These are phyloP conservation scores for Apodemia zela DNA, from an alignment of 2,888 invertebrate genomes.

Conservation along the genomic window DNA sequence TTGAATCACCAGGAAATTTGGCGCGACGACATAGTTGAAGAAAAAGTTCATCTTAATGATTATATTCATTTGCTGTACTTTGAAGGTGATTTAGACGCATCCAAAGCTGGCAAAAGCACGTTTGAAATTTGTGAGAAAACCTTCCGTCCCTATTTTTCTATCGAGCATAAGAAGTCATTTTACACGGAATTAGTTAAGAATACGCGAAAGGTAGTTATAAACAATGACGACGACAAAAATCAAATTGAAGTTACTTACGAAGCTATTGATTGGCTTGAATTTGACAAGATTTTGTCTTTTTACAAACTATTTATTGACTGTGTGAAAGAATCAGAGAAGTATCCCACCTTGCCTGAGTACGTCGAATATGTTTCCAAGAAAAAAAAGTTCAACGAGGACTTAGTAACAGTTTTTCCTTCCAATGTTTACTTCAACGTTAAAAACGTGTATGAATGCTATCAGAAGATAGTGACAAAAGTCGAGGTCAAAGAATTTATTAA, in stretches of 20 bases:
- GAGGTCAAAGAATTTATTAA: slow-evolving; percentile 31
- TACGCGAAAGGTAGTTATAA: slow-evolving; percentile 35
- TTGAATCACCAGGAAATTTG: slow-evolving; percentile 40
- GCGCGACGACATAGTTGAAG: slow-evolving; percentile 31
- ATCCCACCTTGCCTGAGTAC: slow-evolving; percentile 30
- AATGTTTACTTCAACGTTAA: slow-evolving; percentile 22
- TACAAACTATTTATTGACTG: slow-evolving; percentile 33
- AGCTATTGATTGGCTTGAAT: slow-evolving; percentile 33
- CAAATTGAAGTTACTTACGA: slow-evolving; percentile 32
- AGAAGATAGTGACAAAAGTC: slow-evolving; percentile 26
- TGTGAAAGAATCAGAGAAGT: slow-evolving; percentile 28
- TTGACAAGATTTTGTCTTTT: slow-evolving; percentile 32
- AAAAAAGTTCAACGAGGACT: too few species aligned
- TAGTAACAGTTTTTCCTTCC: slow-evolving; percentile 32
- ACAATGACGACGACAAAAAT: slow-evolving; percentile 29
- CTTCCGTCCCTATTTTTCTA: slow-evolving; percentile 38
- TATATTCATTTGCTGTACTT: slow-evolving; percentile 37
- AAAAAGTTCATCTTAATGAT: slow-evolving; percentile 38
- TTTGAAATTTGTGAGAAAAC: slow-evolving; percentile 37
- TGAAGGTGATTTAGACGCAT: slow-evolving; percentile 20
- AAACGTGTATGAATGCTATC: slow-evolving; percentile 26
- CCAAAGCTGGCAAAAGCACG: slow-evolving; percentile 5
- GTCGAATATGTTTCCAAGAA: too few species aligned
- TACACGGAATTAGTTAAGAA: slow-evolving; percentile 36
- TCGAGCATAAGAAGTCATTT: slow-evolving; percentile 38